Percentiles rank a stretch among this genome's conserved stretches.
Conservation (phyloP, 2,113 vertebrate genomes). For the Aix galericulata region DNA sequence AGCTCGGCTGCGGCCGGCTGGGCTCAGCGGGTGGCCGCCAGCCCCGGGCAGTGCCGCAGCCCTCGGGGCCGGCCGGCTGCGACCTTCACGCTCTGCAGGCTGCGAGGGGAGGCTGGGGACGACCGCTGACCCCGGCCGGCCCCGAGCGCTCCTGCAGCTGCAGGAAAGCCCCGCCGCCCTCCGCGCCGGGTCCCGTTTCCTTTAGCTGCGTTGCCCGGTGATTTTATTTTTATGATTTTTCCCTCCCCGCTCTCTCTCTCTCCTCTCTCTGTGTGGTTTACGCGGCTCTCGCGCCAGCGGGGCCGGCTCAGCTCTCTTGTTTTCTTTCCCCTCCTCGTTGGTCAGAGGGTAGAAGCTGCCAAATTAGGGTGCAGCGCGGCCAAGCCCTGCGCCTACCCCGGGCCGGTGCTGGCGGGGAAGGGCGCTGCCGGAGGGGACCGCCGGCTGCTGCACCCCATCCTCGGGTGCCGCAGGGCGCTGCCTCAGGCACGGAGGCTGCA, state of each 20-base stretch:
- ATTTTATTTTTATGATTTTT: conserved; percentile 36
- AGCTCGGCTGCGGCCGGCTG: rapidly evolving
- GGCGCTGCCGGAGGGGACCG: rapidly evolving
- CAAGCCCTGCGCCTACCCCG: not conserved
- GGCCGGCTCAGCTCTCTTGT: not conserved
- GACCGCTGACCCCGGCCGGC: not conserved
- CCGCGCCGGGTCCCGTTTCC: not conserved
- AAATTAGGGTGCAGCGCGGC: conserved; percentile 49
- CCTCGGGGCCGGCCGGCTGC: rapidly evolving
- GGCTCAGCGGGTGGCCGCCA: not conserved
- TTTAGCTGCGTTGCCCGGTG: not conserved
- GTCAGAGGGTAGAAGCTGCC: conserved; percentile 38
- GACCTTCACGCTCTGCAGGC: not conserved
- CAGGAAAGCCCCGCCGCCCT: not conserved
- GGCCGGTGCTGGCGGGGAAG: rapidly evolving
- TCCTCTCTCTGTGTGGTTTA: not conserved
- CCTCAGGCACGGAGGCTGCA: not conserved
- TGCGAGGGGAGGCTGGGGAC: not conserved
- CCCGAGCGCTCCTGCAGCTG: rapidly evolving
- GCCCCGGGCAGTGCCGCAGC: not conserved
- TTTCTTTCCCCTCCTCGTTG: not conserved
- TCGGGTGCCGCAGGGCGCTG: not conserved
- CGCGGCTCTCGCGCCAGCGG: not conserved
- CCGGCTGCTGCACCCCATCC: not conserved
- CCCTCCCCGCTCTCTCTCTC: not conserved